Base-by-base conservation (phyloP, 2,113 vertebrate species). In the Vidua chalybeata region DNA sequence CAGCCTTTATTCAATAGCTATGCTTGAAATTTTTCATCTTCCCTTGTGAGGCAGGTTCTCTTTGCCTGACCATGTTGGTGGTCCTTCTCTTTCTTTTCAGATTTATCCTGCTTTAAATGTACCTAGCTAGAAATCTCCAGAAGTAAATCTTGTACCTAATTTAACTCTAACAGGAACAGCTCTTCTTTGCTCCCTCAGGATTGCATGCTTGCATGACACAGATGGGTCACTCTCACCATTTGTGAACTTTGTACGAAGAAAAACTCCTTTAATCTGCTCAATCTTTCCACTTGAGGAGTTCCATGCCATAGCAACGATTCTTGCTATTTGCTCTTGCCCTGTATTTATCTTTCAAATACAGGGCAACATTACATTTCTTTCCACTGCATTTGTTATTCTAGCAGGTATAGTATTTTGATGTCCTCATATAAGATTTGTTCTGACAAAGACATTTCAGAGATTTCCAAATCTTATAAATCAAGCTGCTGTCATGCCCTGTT, bases 381-480 rank as follows among this genome's bases (percentile, higher is more conserved):
- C 20, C 37, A 88, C 18, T 83, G 24, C 28, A 80, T 41, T 80
- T 93, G 55, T 76, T 96, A 72, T 62, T 85, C 41, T 82, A 80
- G 63, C 46, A 85, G n/a, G 52, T 89, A 49, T 43, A 91, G 45
- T 45, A 82, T 93, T 66, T 93, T 54, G 49, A 5, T 33, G n/a
- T 80, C 41, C 19, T 78, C 48, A 28, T 85, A 0, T 19, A 87
- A 73, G 58, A 93, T 90, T 79, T 88, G 54, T 37, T 88, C 67
- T 56, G 45, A 97, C 62, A 61, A 84, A 87, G 62, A 82, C 31
- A 82, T 73, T 87, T 87, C 74, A 79, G 66, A 87, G 52, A 69
- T 87, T 94, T 71, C 69, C 23, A 18, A 55, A 59, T 89, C 43
- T 91, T 89, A 91, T 68, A 84, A 85, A 89, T 84, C 63, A 79